These are phyloP conservation scores for Anguilla anguilla DNA, from an alignment of 2,797 vertebrate genomes.

Conservation along the genomic window DNA sequence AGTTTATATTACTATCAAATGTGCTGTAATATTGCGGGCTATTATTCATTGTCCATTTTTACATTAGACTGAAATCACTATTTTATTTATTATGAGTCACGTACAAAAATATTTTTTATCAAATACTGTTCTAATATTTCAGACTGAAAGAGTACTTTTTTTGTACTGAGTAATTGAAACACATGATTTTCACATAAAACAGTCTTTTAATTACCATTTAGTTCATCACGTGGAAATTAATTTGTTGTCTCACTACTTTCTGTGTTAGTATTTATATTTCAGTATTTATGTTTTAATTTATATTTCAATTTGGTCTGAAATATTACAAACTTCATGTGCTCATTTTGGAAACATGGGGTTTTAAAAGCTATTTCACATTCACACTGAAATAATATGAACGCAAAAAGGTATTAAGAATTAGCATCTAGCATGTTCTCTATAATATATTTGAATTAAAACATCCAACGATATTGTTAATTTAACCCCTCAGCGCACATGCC, in stretches of 20 bases:
- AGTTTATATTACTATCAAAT: too few relatives aligned
- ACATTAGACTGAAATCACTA: too few relatives aligned
- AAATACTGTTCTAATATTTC: not conserved
- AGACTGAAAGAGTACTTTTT: not conserved
- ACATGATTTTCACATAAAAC: not conserved
- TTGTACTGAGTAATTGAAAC: not conserved
- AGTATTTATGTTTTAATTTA: not conserved
- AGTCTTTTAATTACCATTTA: not conserved
- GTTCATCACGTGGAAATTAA: not conserved
- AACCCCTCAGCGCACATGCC: too few relatives aligned
- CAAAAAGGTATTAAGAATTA: too few relatives aligned
- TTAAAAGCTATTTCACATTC: not conserved
- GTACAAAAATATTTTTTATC: too few relatives aligned
- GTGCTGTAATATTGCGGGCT: too few relatives aligned
- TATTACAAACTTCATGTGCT: not conserved
- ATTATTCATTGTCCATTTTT: too few relatives aligned
- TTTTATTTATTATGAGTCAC: too few relatives aligned
- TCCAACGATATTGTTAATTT: too few relatives aligned
- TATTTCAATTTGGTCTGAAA: not conserved
- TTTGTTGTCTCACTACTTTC: not conserved
- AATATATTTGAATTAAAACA: too few relatives aligned
- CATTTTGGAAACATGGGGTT: not conserved
- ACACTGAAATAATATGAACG: too few relatives aligned
- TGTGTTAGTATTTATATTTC: not conserved
- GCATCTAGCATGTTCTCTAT: too few relatives aligned